Conservation (phyloP, 1,140 invertebrate genomes). For the Daktulosphaira vitifoliae region DNA sequence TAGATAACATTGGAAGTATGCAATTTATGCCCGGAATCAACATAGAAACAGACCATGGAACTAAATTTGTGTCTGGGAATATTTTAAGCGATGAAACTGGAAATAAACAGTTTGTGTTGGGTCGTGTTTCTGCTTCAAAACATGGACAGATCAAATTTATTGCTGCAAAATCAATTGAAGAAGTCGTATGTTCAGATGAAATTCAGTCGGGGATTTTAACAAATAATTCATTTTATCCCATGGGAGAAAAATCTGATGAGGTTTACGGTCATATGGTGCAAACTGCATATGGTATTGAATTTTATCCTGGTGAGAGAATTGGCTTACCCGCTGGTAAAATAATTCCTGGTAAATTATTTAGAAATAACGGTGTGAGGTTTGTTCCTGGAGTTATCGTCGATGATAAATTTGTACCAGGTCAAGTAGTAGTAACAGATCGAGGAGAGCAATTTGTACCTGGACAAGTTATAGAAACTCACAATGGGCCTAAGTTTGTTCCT, state of each 20-base stretch:
- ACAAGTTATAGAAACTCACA: conserved; percentile 50
- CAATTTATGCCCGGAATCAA: conserved; percentile 58
- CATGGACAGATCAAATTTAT: background rate
- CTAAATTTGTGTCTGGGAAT: conserved; percentile 59
- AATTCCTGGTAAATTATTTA: conserved; percentile 56
- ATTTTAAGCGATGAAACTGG: conserved; percentile 49
- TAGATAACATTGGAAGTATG: conserved; percentile 45
- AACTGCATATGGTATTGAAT: conserved; percentile 57
- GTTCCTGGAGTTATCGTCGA: conserved; percentile 59
- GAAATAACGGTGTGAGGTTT: conserved; percentile 55
- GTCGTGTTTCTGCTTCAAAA: conserved; percentile 49
- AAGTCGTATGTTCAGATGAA: conserved; percentile 26
- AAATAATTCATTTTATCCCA: conserved; percentile 31
- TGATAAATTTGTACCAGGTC: conserved; percentile 59
- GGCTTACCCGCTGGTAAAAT: conserved; percentile 50
- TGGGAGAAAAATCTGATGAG: conserved; percentile 45
- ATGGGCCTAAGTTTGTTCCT: conserved; percentile 57
- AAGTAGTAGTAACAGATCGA: conserved; percentile 57
- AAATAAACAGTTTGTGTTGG: conserved; percentile 47
- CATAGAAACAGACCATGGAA: conserved; percentile 54
- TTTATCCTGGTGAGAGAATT: conserved; percentile 52
- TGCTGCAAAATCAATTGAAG: conserved; percentile 20
- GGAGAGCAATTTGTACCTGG: conserved; percentile 60
- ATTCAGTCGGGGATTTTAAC: conserved; percentile 34
- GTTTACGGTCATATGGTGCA: conserved; percentile 62